phyloP scores from a whole-genome alignment of 2,113 vertebrate genomes.

The Lota lota region DNA sequence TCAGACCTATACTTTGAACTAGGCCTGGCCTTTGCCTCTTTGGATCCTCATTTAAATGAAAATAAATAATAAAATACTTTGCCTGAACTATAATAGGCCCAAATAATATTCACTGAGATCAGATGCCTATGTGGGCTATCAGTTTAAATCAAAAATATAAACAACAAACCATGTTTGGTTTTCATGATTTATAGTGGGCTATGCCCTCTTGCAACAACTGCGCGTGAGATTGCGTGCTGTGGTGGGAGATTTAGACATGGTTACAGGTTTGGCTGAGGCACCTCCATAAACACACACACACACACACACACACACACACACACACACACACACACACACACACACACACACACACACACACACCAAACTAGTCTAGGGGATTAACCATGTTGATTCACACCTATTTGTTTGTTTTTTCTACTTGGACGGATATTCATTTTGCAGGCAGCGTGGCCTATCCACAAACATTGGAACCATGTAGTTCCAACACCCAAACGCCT shows the following conservation, averaged over 20 bases:
- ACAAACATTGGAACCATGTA: too few species aligned
- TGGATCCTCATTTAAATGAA: too few species aligned
- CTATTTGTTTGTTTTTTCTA: constrained; percentile 6
- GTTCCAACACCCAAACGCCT: too few species aligned
- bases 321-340: too few species aligned
- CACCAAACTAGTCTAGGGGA: constrained; percentile 62
- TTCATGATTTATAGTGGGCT: constrained; percentile 42
- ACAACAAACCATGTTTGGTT: constrained; percentile 39
- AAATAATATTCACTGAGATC: too few species aligned
- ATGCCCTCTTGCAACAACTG: neutral
- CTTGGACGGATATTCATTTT: too few species aligned
- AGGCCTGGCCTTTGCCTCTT: neutral
- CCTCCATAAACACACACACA: constrained; percentile 60
- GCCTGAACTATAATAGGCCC: too few species aligned
- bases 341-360: constrained; percentile 62
- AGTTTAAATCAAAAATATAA: neutral
- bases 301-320: too few species aligned
- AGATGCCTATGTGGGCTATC: too few species aligned
- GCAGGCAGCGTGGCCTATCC: too few species aligned
- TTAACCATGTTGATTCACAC: constrained; percentile 29
- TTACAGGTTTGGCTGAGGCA: constrained; percentile 19
- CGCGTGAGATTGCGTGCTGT: constrained; percentile 12
- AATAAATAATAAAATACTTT: too few species aligned
- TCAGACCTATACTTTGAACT: neutral
- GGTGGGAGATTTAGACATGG: constrained; percentile 29